Conservation (phyloP, 1,140 invertebrate genomes). For the Zaprionus africanus region DNA sequence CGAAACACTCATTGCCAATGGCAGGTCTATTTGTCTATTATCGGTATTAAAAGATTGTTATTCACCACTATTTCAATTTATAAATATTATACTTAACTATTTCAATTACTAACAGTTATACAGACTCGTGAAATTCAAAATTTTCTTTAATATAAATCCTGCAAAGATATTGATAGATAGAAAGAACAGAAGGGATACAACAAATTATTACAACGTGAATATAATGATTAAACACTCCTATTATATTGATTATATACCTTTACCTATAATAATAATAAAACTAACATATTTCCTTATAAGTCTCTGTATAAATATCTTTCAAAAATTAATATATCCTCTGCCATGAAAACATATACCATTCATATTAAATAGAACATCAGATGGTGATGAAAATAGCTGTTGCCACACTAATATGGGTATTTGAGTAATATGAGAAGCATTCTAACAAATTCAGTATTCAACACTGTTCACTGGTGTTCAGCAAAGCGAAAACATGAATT, state of each 20-base stretch:
- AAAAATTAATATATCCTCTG: constrained; percentile 58
- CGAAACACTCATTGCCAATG: too few species aligned
- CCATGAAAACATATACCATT: constrained; percentile 9
- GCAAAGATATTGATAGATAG: too few species aligned
- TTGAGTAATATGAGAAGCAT: background rate
- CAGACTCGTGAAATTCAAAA: too few species aligned
- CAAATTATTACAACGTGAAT: too few species aligned
- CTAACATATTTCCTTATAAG: background rate
- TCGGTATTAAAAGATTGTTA: too few species aligned
- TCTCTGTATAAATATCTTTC: background rate
- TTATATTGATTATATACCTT: background rate
- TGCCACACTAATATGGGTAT: background rate
- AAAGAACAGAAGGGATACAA: too few species aligned
- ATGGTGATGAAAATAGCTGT: background rate
- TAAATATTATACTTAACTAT: too few species aligned
- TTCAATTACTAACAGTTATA: too few species aligned
- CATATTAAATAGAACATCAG: background rate
- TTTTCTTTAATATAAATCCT: too few species aligned
- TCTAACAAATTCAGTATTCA: background rate
- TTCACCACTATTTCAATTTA: too few species aligned
- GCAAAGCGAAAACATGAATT: background rate
- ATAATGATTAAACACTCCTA: background rate
- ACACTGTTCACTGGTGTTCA: background rate
- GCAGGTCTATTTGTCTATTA: too few species aligned
- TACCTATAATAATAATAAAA: too few species aligned